phyloP scores from a whole-genome alignment of 2,113 vertebrate genomes.

The Callocephalon fimbriatum region DNA sequence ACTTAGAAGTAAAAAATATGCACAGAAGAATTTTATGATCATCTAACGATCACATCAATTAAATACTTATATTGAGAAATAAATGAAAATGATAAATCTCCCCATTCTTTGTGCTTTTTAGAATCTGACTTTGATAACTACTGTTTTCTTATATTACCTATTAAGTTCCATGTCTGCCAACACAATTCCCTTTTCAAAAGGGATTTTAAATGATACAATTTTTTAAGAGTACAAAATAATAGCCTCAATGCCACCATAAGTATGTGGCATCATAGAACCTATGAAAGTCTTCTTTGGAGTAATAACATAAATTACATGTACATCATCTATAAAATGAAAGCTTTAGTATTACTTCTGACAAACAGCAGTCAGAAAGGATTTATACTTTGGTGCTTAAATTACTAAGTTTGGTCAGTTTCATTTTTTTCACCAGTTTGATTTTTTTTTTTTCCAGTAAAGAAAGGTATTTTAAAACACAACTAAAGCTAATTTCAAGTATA shows the following conservation, averaged over 20 bases:
- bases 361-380: neutral
- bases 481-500: neutral
- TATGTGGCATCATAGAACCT: neutral
- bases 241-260: neutral
- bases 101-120: neutral
- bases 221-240: neutral
- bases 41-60: neutral
- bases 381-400: neutral
- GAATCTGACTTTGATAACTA: neutral
- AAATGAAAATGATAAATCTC: neutral
- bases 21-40: neutral
- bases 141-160: neutral
- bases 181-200: neutral
- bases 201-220: neutral
- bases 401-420: neutral
- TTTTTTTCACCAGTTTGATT: neutral
- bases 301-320: neutral
- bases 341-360: neutral
- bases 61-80: neutral
- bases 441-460: neutral
- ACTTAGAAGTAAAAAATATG: neutral
- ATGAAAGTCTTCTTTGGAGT: neutral
- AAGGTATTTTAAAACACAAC: neutral
- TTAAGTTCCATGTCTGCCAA: neutral
- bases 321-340: neutral